Percentiles rank a stretch among this genome's conserved stretches.
Evolutionary conservation across 2,888 invertebrate genomes (phyloP).

Genomic region (Spialia ferax): DNA sequence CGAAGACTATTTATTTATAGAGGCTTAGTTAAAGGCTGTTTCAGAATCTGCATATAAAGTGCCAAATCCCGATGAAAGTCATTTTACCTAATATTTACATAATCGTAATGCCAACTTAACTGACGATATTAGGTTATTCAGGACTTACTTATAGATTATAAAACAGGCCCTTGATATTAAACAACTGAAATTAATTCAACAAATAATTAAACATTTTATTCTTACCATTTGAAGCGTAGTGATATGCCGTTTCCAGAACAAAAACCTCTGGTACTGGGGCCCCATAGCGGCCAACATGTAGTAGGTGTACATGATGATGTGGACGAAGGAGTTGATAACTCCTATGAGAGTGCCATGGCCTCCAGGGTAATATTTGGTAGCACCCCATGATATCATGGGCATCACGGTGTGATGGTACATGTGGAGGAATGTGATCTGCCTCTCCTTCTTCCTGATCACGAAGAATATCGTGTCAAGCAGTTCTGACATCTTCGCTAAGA

Average conservation of each 20-base stretch:
- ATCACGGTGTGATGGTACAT: conserved; percentile 98
- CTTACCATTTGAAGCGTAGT: conserved; percentile 96
- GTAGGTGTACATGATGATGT: conserved; percentile 97
- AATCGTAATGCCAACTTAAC: no score
- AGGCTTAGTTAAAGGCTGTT: no score
- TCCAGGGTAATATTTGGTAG: conserved; percentile 94
- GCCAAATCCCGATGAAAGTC: no score
- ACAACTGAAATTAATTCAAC: no score
- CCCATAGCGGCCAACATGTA: conserved; percentile 96
- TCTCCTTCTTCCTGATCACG: conserved; percentile 95
- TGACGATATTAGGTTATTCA: no score
- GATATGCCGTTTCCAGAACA: conserved; percentile 98
- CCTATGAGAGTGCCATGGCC: conserved; percentile 97
- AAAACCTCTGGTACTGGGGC: conserved; percentile 94
- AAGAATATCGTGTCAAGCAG: conserved; percentile 97
- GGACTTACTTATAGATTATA: no score
- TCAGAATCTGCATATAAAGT: no score
- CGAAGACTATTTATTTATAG: no score
- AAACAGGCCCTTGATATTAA: no score
- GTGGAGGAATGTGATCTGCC: conserved; percentile 96
- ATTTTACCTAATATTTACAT: no score
- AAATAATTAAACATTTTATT: neutral
- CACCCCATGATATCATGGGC: conserved; percentile 98
- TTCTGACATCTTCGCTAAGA: conserved; percentile 95
- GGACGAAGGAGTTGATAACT: conserved; percentile 97